Percentiles rank a stretch among this genome's conserved stretches.
phyloP scores from a whole-genome alignment of 2,113 vertebrate genomes.

The Gobius niger region DNA sequence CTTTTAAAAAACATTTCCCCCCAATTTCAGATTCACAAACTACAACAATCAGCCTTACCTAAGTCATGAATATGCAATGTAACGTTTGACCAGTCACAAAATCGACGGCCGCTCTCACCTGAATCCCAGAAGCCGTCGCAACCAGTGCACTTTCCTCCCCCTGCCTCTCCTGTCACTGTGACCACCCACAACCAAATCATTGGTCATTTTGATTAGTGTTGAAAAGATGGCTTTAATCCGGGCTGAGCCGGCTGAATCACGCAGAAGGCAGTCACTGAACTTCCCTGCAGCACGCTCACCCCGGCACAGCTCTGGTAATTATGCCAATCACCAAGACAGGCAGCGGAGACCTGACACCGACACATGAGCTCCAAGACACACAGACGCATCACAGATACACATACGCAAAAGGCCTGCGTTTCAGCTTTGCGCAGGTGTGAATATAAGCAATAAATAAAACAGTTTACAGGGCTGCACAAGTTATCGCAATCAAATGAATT shows the following conservation, averaged over 20 bases:
- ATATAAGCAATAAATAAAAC: neutral
- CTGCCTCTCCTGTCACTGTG: constrained; percentile 33
- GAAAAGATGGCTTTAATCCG: constrained; percentile 7
- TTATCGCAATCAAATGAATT: too few species aligned
- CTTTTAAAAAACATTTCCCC: too few species aligned
- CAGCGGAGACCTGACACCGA: constrained; percentile 62
- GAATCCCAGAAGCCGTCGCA: constrained; percentile 59
- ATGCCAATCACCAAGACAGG: constrained; percentile 46
- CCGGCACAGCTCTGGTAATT: constrained; percentile 47
- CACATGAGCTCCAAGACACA: constrained; percentile 52
- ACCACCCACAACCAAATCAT: constrained; percentile 22
- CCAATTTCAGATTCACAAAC: too few species aligned
- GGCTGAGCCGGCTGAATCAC: neutral
- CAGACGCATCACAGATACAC: neutral
- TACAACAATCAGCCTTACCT: too few species aligned
- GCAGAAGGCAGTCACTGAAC: neutral
- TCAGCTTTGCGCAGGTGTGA: neutral
- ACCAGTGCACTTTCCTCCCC: constrained; percentile 53
- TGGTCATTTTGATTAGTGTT: constrained; percentile 34
- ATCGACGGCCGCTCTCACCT: constrained; percentile 52
- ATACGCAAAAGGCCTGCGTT: neutral
- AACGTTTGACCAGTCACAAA: neutral
- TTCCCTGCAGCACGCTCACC: constrained; percentile 23
- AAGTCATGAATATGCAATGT: neutral
- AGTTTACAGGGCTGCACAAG: neutral